Percentiles rank a stretch among this genome's conserved stretches.
These are phyloP conservation scores for Drosophila subobscura DNA, from an alignment of 1,140 invertebrate species.

Conservation along the genomic window DNA sequence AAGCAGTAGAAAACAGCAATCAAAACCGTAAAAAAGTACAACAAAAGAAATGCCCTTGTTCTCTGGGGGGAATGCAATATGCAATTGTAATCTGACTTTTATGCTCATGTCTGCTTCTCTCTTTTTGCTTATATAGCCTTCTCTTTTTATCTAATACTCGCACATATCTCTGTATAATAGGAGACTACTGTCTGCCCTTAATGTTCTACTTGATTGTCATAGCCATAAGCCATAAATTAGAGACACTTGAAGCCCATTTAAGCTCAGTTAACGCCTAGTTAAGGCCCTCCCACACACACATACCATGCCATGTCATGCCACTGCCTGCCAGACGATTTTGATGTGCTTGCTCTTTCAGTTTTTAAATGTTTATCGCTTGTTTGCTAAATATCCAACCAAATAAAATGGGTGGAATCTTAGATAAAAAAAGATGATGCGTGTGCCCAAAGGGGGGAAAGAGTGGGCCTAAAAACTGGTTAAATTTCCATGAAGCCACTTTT, in stretches of 20 bases:
- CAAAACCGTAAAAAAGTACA: no score
- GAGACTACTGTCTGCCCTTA: constrained; percentile 3
- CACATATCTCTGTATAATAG: no score
- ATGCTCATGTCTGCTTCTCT: no score
- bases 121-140: no score
- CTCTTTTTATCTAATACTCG: no score
- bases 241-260: constrained; percentile 48
- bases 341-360: constrained; percentile 50
- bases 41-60: no score
- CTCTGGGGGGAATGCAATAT: no score
- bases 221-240: constrained; percentile 62
- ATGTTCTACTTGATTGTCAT: constrained; percentile 20
- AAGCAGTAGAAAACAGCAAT: no score
- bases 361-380: constrained; percentile 58
- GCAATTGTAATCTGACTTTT: no score
- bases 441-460: no score
- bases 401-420: constrained; percentile 20
- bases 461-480: constrained; percentile 24
- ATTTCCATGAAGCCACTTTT: constrained; percentile 47
- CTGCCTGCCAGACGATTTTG: background rate
- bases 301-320: background rate
- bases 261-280: constrained; percentile 63
- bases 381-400: constrained; percentile 48
- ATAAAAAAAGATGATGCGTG: background rate
- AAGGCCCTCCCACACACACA: constrained; percentile 30